phyloP scores from a whole-genome alignment of 30 jellyfish, hydroid and myxozoan genomes.

The Hydra vulgaris region DNA sequence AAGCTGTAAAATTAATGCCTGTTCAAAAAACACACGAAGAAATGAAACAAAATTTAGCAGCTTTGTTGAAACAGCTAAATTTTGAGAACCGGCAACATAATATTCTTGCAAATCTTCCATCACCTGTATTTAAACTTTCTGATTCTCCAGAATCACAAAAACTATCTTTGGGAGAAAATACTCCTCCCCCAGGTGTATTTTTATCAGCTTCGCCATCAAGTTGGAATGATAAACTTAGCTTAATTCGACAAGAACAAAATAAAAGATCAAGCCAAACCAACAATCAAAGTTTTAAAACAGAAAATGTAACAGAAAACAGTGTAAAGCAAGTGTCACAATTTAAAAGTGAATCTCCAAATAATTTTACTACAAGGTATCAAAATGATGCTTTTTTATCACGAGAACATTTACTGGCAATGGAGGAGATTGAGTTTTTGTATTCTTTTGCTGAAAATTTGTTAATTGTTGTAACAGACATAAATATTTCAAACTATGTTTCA shows the following conservation, averaged over 20 bases:
- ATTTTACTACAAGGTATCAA: not conserved
- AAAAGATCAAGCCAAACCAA: not conserved
- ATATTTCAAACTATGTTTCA: constrained; percentile 3
- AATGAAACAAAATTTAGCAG: constrained; percentile 22
- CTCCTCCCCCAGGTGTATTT: constrained; percentile 74
- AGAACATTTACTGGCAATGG: constrained; percentile 21
- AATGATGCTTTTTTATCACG: constrained; percentile 16
- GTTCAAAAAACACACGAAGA: constrained; percentile 4
- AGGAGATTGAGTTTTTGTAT: constrained; percentile 28
- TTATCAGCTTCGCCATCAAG: constrained; percentile 34
- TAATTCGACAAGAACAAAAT: not conserved
- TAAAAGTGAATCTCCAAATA: not conserved
- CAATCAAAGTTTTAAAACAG: not conserved
- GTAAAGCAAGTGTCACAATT: not conserved
- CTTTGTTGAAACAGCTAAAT: constrained; percentile 40
- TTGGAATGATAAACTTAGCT: constrained; percentile 20
- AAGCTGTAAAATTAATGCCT: constrained; percentile 65
- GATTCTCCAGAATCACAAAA: constrained; percentile 52
- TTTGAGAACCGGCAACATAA: constrained; percentile 39
- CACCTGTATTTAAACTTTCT: constrained; percentile 55
- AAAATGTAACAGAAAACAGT: not conserved
- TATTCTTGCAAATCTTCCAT: constrained; percentile 62
- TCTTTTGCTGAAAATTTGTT: constrained; percentile 12
- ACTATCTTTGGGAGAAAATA: constrained; percentile 47
- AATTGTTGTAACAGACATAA: constrained; percentile 9